phyloP scores from a whole-genome alignment of 2,113 vertebrate species.

The Anolis sagrei region DNA sequence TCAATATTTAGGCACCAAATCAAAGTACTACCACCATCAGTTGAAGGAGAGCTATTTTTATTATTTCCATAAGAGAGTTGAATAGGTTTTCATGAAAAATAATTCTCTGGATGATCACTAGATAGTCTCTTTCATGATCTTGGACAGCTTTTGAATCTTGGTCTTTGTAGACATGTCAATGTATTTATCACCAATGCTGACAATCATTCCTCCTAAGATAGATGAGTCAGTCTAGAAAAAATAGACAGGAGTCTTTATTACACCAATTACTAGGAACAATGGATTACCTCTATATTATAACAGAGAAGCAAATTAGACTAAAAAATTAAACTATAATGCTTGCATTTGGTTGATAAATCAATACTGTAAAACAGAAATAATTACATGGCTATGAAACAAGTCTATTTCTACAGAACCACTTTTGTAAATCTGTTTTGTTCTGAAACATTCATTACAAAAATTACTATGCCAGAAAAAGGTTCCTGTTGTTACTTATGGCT shows the following conservation, averaged over 20 bases:
- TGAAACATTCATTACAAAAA: background rate
- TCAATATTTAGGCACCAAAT: background rate
- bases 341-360: background rate
- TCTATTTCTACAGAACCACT: background rate
- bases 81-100: background rate
- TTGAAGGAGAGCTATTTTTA: constrained; percentile 64
- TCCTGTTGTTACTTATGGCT: background rate
- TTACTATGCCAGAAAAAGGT: background rate
- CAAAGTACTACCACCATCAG: accelerated
- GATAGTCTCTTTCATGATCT: constrained; percentile 82
- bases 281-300: background rate
- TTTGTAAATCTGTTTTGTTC: background rate
- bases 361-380: background rate
- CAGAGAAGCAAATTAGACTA: background rate
- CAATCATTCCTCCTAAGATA: constrained; percentile 95
- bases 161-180: constrained; percentile 95
- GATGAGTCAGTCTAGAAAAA: constrained; percentile 83
- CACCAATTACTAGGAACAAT: background rate
- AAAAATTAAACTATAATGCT: too few relatives aligned
- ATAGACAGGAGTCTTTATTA: background rate
- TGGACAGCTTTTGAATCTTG: constrained; percentile 94
- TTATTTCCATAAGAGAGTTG: constrained; percentile 50
- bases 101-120: constrained; percentile 37
- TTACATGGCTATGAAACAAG: background rate
- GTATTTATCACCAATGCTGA: constrained; percentile 94